Evolutionary conservation across 1,140 invertebrate species (phyloP).

Genomic region (Thaumatotibia leucotreta): DNA sequence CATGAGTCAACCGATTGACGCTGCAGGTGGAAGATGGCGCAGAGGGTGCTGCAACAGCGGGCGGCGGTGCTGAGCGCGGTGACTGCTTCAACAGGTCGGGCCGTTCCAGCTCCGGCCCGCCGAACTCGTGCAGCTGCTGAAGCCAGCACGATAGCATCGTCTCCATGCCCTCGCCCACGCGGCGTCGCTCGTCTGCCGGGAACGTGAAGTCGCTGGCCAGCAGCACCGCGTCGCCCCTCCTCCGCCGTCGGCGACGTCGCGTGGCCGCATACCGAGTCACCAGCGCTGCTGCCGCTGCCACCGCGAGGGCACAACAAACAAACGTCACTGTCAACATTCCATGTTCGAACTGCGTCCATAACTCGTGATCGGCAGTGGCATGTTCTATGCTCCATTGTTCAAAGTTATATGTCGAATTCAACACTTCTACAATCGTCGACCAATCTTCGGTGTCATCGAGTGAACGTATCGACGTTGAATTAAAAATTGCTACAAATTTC

Average conservation of each 20-base stretch:
- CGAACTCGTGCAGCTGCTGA: constrained; percentile 87
- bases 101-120: constrained; percentile 87
- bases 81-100: constrained; percentile 88
- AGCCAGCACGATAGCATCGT: constrained; percentile 89
- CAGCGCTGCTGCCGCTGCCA: constrained; percentile 21
- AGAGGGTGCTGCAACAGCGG: constrained; percentile 68
- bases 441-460: constrained; percentile 30
- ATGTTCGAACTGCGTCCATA: not conserved
- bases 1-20: constrained; percentile 81
- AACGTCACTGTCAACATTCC: constrained; percentile 1
- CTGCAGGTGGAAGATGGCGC: constrained; percentile 79
- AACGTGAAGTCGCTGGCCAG: constrained; percentile 44
- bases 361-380: constrained; percentile 10
- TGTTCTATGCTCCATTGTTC: constrained; percentile 19
- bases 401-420: constrained; percentile 15
- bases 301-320: constrained; percentile 14
- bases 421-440: constrained; percentile 23
- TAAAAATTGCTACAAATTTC: constrained; percentile 28
- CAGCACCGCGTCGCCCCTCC: constrained; percentile 31
- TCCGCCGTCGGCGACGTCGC: constrained; percentile 18
- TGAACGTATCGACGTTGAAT: constrained; percentile 19
- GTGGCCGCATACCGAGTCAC: constrained; percentile 24
- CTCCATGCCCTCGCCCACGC: constrained; percentile 87
- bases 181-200: constrained; percentile 48
- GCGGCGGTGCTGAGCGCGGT: constrained; percentile 47